Conservation (phyloP, 2,797 vertebrate genomes). For the Sebastes paucispinis region DNA sequence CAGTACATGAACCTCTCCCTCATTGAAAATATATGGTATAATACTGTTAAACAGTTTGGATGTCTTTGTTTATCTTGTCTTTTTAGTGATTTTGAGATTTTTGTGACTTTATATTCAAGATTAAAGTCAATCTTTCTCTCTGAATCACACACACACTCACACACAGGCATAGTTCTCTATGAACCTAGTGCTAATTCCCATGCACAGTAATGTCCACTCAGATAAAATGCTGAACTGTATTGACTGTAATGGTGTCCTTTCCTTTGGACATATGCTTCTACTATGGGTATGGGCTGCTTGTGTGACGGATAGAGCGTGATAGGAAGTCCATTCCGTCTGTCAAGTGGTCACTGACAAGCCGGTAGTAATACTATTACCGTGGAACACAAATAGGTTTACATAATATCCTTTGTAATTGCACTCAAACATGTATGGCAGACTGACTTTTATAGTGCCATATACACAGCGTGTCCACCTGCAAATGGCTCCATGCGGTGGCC, state of each 20-base stretch:
- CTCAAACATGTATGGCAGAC: slow-evolving; percentile 58
- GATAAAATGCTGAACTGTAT: slow-evolving; percentile 65
- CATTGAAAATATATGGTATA: neutral
- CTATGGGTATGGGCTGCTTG: neutral
- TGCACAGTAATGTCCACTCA: slow-evolving; percentile 61
- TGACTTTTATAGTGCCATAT: slow-evolving; percentile 65
- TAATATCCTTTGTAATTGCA: slow-evolving; percentile 65
- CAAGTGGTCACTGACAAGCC: slow-evolving; percentile 28
- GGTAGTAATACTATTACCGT: slow-evolving; percentile 47
- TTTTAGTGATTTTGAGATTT: neutral
- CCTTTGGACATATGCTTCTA: slow-evolving; percentile 45
- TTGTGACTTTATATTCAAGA: neutral
- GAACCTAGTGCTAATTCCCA: slow-evolving; percentile 41
- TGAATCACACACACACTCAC: neutral
- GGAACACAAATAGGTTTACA: slow-evolving; percentile 57
- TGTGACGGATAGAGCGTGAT: slow-evolving; percentile 35
- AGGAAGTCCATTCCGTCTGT: slow-evolving; percentile 29
- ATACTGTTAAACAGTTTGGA: neutral
- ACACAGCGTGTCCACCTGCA: slow-evolving; percentile 48
- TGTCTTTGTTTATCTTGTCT: neutral
- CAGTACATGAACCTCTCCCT: neutral
- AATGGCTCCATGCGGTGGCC: slow-evolving; percentile 55
- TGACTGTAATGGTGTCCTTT: slow-evolving; percentile 64
- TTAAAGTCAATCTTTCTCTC: neutral
- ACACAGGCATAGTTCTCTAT: neutral